phyloP scores from a whole-genome alignment of 2,888 invertebrate species.

The Caenorhabditis panamensis region DNA sequence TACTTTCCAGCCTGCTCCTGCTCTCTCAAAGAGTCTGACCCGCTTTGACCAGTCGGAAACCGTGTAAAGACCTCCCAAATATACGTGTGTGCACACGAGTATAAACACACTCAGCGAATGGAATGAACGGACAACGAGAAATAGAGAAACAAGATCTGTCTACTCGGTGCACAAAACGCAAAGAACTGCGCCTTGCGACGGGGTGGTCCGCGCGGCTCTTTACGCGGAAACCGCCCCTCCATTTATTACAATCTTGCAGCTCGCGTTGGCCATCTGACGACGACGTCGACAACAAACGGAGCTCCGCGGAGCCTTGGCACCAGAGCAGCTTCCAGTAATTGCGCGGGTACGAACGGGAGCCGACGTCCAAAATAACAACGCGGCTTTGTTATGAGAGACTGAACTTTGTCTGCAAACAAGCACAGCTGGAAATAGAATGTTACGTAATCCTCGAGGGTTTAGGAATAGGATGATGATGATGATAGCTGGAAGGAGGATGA shows the following conservation, averaged over 20 bases:
- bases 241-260: conserved; percentile 37
- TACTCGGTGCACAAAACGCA: conserved; percentile 27
- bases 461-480: conserved; percentile 29
- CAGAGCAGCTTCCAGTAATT: conserved; percentile 46
- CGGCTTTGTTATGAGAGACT: conserved; percentile 2
- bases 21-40: background rate
- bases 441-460: conserved; percentile 37
- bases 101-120: background rate
- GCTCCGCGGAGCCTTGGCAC: conserved; percentile 31
- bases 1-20: background rate
- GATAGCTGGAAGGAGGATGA: background rate
- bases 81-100: conserved; percentile 9
- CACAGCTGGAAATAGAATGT: conserved; percentile 33
- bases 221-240: conserved; percentile 28
- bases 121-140: conserved; percentile 5
- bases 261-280: conserved; percentile 23
- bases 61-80: conserved; percentile 7
- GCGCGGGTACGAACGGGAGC: conserved; percentile 21
- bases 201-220: conserved; percentile 41
- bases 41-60: background rate
- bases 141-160: conserved; percentile 37
- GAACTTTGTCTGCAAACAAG: conserved; percentile 30
- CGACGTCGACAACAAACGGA: conserved; percentile 32
- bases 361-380: conserved; percentile 17
- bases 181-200: conserved; percentile 13